Base-by-base conservation (phyloP, 2,888 invertebrate species). In the Drosophila macrospina region DNA sequence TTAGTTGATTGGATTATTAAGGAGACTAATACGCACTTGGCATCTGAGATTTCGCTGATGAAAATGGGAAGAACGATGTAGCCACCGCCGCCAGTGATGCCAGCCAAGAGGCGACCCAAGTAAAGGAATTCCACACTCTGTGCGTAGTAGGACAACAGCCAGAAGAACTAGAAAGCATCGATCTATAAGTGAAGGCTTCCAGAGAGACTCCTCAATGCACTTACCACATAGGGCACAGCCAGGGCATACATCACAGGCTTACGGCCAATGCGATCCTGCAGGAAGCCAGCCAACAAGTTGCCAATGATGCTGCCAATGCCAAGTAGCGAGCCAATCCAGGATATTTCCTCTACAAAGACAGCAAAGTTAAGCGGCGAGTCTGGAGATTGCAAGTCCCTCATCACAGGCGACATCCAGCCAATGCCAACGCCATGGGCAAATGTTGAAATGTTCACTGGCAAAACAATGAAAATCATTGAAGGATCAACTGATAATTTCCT, bases 21-120 rank as follows among this genome's bases (percentile, higher is more conserved):
- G 4, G 8, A 10, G 2, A 37, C 0, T 36, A 4, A 0, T 0
- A 63, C 90, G 77, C 61, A 92, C 92, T 78, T 83, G 24, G 84
- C 73, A 65, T 91, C 90, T 0, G 91, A 86, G 50, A 92, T 92
- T 78, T 92, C 92, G 11, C 91, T 85, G 0, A 92, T 86, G 57
- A 86, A 92, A 13, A 92, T 86, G 36, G 92, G 91, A 4, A 91
- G 55, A 0, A 88, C 84, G 5, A 91, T 76, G 50, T 88, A 91
- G 3, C 89, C 68, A 5, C 87, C 91, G 11, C 92, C 92, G 1
- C 92, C 92, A 0, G 90, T 89, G 11, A 90, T 52, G 16, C 92
- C 92, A 10, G 86, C 89, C 30, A 89, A 69, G 2, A 91, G 51
- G 0, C 92, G 87, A 5, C 89, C 91, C 3, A 86, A 48, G 54